Conservation (phyloP, 2,888 invertebrate genomes). For the Synanthedon formicaeformis region DNA sequence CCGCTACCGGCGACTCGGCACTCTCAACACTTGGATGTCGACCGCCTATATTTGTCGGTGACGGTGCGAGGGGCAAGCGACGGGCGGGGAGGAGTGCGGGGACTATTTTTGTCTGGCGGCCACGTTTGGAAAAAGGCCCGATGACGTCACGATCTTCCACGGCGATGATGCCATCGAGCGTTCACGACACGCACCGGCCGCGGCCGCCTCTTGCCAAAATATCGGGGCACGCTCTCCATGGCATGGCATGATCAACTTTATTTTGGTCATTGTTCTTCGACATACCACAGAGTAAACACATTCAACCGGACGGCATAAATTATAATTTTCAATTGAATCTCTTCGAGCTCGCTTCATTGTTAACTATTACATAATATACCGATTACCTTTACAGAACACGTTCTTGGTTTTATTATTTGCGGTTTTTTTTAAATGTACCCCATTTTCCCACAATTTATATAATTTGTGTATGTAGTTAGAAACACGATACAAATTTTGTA, state of each 20-base stretch:
- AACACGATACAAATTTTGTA: no score
- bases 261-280: conserved; percentile 56
- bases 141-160: conserved; percentile 65
- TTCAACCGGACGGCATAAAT: no score
- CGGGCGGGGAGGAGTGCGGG: conserved; percentile 48
- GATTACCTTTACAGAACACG: no score
- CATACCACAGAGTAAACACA: conserved; percentile 10
- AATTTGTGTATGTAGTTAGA: no score
- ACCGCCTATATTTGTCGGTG: conserved; percentile 62
- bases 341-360: no score
- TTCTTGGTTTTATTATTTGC: no score
- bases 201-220: conserved; percentile 52
- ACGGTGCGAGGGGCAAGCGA: conserved; percentile 47
- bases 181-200: conserved; percentile 52
- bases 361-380: no score
- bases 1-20: no score
- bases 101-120: conserved; percentile 70
- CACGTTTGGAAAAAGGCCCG: conserved; percentile 68
- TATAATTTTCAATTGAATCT: no score
- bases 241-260: conserved; percentile 46
- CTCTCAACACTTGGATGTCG: conserved; percentile 1
- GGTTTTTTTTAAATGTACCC: no score
- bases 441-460: no score
- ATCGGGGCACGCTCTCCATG: conserved; percentile 45
- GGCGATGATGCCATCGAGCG: conserved; percentile 65